phyloP scores from a whole-genome alignment of 2,888 invertebrate genomes.

The Pachycephus smyrnensis region DNA sequence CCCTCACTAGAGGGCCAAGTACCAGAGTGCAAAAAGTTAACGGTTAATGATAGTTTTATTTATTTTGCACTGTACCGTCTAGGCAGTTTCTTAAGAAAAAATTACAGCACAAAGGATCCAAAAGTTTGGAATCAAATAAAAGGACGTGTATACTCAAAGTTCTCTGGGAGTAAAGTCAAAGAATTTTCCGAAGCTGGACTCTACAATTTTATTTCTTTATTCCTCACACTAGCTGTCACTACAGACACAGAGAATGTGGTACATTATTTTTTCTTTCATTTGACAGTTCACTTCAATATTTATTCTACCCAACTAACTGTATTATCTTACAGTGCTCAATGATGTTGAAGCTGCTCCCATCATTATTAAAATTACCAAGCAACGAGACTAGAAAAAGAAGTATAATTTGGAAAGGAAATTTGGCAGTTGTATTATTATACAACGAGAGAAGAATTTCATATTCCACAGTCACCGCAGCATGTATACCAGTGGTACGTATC shows the following conservation, averaged over 20 bases:
- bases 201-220: constrained; percentile 69
- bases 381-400: constrained; percentile 41
- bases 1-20: no score
- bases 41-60: not conserved
- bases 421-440: constrained; percentile 53
- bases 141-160: constrained; percentile 73
- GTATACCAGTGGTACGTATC: not conserved
- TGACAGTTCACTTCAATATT: not conserved
- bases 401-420: constrained; percentile 58
- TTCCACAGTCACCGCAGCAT: not conserved
- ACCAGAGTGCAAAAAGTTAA: constrained; percentile 37
- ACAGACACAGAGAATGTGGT: constrained; percentile 66
- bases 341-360: constrained; percentile 57
- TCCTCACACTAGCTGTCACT: constrained; percentile 66
- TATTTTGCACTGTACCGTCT: not conserved
- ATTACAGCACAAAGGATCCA: constrained; percentile 47
- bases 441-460: constrained; percentile 37
- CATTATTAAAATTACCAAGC: constrained; percentile 1
- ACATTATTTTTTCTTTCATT: constrained; percentile 3
- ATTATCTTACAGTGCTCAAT: constrained; percentile 48
- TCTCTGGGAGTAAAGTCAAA: constrained; percentile 70
- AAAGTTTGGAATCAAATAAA: constrained; percentile 69
- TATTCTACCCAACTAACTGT: not conserved
- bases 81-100: constrained; percentile 60
- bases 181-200: constrained; percentile 71